A percentile compares a stretch with the other conserved stretches of the same genome.
These are phyloP conservation scores for Brachyopa scutellaris DNA, from an alignment of 2,888 invertebrate species.

Conservation along the genomic window DNA sequence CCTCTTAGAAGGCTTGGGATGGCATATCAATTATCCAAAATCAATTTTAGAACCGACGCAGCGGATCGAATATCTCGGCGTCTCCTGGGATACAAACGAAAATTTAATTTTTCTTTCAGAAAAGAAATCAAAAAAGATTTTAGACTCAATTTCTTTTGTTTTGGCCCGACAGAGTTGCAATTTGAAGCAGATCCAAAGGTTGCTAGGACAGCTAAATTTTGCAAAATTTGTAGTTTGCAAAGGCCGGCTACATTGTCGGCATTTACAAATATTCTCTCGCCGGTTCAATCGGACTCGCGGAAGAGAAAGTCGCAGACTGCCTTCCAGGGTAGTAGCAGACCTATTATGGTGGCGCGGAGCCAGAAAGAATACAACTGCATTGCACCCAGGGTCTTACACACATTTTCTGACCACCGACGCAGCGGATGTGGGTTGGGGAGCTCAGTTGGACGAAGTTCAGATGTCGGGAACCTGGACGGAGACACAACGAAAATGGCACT, in stretches of 20 bases:
- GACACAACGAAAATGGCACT: constrained; percentile 15
- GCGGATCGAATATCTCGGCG: constrained; percentile 19
- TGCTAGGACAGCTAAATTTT: constrained; percentile 1
- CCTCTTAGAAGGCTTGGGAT: constrained; percentile 9
- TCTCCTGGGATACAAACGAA: constrained; percentile 8
- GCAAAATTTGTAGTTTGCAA: not conserved
- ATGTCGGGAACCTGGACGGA: not conserved
- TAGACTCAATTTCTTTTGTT: not conserved
- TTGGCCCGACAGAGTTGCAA: not conserved
- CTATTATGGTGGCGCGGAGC: constrained; percentile 24
- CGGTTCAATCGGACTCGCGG: constrained; percentile 5
- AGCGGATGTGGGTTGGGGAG: constrained; percentile 25
- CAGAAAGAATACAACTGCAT: not conserved
- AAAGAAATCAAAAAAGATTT: constrained; percentile 7
- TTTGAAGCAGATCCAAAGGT: constrained; percentile 1
- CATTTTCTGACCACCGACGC: constrained; percentile 32
- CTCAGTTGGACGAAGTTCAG: constrained; percentile 1
- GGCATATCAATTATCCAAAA: constrained; percentile 25
- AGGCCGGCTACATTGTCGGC: constrained; percentile 19
- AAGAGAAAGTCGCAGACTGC: not conserved
- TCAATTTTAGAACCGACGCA: constrained; percentile 1
- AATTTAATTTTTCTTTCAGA: not conserved
- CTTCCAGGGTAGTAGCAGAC: not conserved
- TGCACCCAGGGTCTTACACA: constrained; percentile 10
- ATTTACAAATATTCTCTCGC: constrained; percentile 2